These are phyloP conservation scores for Motacilla alba DNA, from an alignment of 2,113 vertebrate genomes.

Conservation along the genomic window DNA sequence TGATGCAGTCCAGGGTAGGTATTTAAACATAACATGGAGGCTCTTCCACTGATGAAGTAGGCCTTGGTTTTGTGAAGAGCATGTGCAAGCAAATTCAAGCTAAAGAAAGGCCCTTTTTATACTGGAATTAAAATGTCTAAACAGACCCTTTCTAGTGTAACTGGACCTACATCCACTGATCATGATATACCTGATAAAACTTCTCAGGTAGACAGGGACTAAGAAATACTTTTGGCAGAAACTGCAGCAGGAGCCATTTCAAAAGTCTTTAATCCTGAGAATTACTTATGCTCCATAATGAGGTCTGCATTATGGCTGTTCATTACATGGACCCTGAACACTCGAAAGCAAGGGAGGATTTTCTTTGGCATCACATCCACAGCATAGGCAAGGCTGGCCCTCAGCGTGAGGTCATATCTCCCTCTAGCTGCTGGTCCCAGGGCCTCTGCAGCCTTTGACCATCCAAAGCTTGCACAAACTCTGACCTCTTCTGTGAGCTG, in stretches of 20 bases:
- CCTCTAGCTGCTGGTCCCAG: slow-evolving; percentile 61
- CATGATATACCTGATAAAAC: slow-evolving; percentile 21
- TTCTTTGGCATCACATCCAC: neutral
- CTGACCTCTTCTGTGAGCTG: fast-evolving
- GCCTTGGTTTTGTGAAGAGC: neutral
- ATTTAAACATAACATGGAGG: neutral
- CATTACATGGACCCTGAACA: neutral
- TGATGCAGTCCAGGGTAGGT: neutral
- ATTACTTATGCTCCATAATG: neutral
- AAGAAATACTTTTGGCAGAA: neutral
- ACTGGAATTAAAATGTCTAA: slow-evolving; percentile 28
- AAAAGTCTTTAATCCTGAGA: neutral
- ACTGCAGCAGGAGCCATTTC: slow-evolving; percentile 30
- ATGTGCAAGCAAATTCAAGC: neutral
- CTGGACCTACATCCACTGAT: neutral
- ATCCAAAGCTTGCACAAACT: neutral
- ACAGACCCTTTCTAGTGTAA: slow-evolving; percentile 29
- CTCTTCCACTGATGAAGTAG: neutral
- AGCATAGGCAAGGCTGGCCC: neutral
- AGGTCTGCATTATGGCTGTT: neutral
- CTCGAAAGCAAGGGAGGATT: neutral
- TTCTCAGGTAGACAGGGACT: neutral
- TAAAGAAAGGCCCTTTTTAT: neutral
- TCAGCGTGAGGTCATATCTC: slow-evolving; percentile 49
- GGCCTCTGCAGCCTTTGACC: slow-evolving; percentile 15